Evolutionary conservation across 2,113 vertebrate species (phyloP).

Genomic region (Malurus cyaneus): DNA sequence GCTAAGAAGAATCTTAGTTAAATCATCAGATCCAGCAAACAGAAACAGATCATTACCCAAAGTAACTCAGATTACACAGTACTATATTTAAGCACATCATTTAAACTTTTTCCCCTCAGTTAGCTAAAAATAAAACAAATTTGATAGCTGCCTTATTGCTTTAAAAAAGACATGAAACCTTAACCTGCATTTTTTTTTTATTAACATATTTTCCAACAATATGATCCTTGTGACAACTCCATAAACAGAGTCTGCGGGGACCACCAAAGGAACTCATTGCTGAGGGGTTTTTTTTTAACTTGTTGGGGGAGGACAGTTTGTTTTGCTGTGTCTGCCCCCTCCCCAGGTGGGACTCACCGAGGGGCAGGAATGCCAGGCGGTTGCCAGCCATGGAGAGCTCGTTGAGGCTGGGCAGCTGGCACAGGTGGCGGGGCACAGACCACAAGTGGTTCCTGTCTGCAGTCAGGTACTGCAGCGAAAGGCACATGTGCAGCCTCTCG

Average conservation of each 20-base stretch:
- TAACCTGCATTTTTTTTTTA: background rate
- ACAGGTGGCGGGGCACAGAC: slow-evolving; percentile 89
- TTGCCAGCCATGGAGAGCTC: slow-evolving; percentile 97
- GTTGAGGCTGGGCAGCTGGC: slow-evolving; percentile 91
- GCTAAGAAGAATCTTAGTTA: background rate
- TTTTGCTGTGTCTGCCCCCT: background rate
- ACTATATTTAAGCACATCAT: slow-evolving; percentile 46
- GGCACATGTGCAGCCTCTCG: slow-evolving; percentile 87
- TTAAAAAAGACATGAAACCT: background rate
- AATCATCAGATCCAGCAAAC: slow-evolving; percentile 20
- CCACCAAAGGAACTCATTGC: background rate
- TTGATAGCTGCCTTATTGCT: slow-evolving; percentile 10
- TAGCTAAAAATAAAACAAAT: slow-evolving; percentile 62
- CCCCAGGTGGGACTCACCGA: slow-evolving; percentile 74
- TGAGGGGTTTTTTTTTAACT: fast-evolving
- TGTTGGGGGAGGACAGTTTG: background rate
- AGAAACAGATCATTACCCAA: slow-evolving; percentile 37
- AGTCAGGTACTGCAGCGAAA: slow-evolving; percentile 91
- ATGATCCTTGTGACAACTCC: background rate
- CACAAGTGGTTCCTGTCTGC: slow-evolving; percentile 89
- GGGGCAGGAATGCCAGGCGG: slow-evolving; percentile 86
- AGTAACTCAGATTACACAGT: slow-evolving; percentile 42
- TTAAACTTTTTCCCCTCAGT: background rate
- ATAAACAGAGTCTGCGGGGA: background rate
- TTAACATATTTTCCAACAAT: background rate